Conservation (phyloP, 1,140 invertebrate genomes). For the Drosophila ercepeae region DNA sequence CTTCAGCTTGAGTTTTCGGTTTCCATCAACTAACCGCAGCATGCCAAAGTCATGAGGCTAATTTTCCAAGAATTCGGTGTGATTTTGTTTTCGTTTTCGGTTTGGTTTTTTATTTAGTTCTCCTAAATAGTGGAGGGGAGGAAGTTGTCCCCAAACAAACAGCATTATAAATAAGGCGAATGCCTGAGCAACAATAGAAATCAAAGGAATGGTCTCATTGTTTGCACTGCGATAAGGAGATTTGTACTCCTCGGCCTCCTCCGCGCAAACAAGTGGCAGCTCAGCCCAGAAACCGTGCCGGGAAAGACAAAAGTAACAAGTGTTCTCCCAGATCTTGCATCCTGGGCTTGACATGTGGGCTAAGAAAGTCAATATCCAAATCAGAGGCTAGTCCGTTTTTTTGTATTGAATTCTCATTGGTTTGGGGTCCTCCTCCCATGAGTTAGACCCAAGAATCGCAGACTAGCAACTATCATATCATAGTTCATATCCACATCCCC, state of each 20-base stretch:
- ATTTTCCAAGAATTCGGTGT: constrained; percentile 70
- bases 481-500: too few relatives aligned
- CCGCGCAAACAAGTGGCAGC: constrained; percentile 32
- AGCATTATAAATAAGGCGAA: constrained; percentile 49
- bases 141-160: constrained; percentile 21
- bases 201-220: constrained; percentile 38
- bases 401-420: too few relatives aligned
- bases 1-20: constrained; percentile 18
- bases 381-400: too few relatives aligned
- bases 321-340: too few relatives aligned
- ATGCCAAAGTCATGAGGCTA: constrained; percentile 73
- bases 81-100: constrained; percentile 52
- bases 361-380: constrained; percentile 9
- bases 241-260: neutral
- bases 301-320: too few relatives aligned
- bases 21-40: constrained; percentile 41
- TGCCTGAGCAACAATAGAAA: constrained; percentile 30
- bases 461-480: too few relatives aligned
- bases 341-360: too few relatives aligned
- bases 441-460: too few relatives aligned
- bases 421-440: too few relatives aligned
- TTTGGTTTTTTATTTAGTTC: neutral
- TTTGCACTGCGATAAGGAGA: constrained; percentile 35
- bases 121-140: neutral
- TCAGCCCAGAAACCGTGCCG: neutral